These are phyloP conservation scores for Acanthisitta chloris DNA, from an alignment of 2,113 vertebrate species.

Conservation along the genomic window DNA sequence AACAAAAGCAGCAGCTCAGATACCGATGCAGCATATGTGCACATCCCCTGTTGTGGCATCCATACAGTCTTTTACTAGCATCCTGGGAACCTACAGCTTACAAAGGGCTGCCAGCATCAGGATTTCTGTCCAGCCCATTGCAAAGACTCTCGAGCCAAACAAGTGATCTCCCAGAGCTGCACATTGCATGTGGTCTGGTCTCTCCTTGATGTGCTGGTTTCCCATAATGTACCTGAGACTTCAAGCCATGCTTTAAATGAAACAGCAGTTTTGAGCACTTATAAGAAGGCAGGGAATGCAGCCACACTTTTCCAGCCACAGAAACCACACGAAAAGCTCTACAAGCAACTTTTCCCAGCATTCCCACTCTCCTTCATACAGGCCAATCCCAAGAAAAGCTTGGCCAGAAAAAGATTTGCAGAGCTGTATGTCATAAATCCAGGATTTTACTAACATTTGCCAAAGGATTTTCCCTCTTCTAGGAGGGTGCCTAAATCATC, in stretches of 20 bases:
- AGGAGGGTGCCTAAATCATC: constrained; percentile 24
- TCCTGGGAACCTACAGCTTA: neutral
- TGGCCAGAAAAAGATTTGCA: constrained; percentile 52
- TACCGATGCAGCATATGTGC: fast-evolving
- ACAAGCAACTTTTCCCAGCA: neutral
- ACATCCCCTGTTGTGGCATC: neutral
- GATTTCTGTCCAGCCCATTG: neutral
- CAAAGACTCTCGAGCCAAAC: neutral
- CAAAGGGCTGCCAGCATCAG: neutral
- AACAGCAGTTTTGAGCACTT: constrained; percentile 51
- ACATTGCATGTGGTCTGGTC: neutral
- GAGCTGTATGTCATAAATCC: constrained; percentile 51
- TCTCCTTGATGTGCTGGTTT: constrained; percentile 14
- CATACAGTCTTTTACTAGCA: neutral
- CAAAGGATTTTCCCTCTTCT: constrained; percentile 39
- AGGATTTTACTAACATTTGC: constrained; percentile 4
- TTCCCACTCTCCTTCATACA: neutral
- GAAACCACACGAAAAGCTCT: constrained; percentile 61
- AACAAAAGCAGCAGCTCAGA: neutral
- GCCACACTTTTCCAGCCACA: constrained; percentile 21
- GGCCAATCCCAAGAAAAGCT: constrained; percentile 18
- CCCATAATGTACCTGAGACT: neutral
- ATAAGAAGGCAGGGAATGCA: neutral
- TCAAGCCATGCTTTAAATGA: constrained; percentile 41
- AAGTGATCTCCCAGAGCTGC: neutral